Base-by-base conservation (phyloP, 2,113 vertebrate species). In the Cepphus grylle region DNA sequence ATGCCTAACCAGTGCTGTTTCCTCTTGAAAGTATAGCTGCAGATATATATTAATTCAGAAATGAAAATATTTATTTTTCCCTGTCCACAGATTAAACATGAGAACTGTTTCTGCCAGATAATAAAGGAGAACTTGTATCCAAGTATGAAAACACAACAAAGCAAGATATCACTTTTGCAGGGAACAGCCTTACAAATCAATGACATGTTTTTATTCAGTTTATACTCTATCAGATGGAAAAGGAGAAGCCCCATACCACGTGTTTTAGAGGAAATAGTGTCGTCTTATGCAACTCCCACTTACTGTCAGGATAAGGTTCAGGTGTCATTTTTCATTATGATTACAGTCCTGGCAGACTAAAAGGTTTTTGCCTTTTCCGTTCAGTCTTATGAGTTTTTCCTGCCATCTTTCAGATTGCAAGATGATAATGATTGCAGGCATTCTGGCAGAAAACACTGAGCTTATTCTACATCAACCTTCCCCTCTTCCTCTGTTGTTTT, bases 311-410 rank as follows among this genome's bases (percentile, higher is more conserved):
- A 82, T 88, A 92, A 43, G 32, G 30, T 45, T 81, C 53, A 74
- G 67, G 67, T 67, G 50, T 92, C 58, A 81, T 90, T 96, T 90
- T 90, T 93, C 84, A 21, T 79, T 83, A 50, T 40, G 71, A 90
- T 52, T 81, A 77, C 20, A 90, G 47, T 12, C 18, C 25, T 40
- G 76, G 47, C n/a, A 69, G n/a, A 78, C 45, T 66, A 45, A 81
- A 77, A 81, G 9, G 13, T 50, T 58, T 91, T 86, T 4, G 13
- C 72, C 45, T 83, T 38, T 83, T 86, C 32, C 0, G 0, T 89
- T 86, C 63, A 15, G 16, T 52, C 43, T 47, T 18, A 71, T 7
- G 42, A 73, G 38, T 12, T 67, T 90, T 86, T 78, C 85, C 62
- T 92, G 79, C 61, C 21, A 53, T 88, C 32, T 42, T 78, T 90